Evolutionary conservation across 2,888 invertebrate species (phyloP), one percentile per base, ranked within the genome.

Genomic region (Trisateles emortualis): DNA sequence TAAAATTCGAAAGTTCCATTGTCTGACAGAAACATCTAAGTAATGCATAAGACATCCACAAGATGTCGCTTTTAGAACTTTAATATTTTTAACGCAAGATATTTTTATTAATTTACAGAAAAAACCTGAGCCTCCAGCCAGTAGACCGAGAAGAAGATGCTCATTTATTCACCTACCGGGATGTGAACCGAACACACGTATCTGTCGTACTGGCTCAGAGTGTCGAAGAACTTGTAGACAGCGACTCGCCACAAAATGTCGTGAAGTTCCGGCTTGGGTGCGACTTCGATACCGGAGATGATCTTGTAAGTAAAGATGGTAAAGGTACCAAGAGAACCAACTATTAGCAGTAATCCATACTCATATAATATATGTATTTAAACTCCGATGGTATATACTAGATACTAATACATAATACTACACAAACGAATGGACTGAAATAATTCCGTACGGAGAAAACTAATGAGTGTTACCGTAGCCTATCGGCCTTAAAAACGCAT

Each of bases 181-280:
- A 97, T 75, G 84, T 96, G 46, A 97, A 97, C 88, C 88, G 94
- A 14, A 96, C 97, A 0, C 95, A 96, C 62, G 95, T 98, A 60
- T 95, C 97, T 3, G 94, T 98, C 44, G 93, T 95, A 49, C 87
- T 98, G 58, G 96, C 96, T 0, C 95, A 96, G 84, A 96, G 96
- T 1, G 88, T 98, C 63, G 97, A 97, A 75, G 94, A 95, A 45
- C 90, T 97, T 38, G 97, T 97, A 16, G 97, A 98, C 90, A 94
- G 95, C 14, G 96, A 96, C 77, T 93, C 94, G 44, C 97, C 97
- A 0, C 95, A 96, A 81, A 97, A 97, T 85, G 94, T 97, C 41
- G 94, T 97, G 56, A 97, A 97, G 90, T 97, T 97, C 86, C 93
- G 96, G 36, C 94, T 97, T 26, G 95, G 96, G 35, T 97, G 97